Conservation (phyloP, 1,140 invertebrate species). For the Diabrotica undecimpunctata region DNA sequence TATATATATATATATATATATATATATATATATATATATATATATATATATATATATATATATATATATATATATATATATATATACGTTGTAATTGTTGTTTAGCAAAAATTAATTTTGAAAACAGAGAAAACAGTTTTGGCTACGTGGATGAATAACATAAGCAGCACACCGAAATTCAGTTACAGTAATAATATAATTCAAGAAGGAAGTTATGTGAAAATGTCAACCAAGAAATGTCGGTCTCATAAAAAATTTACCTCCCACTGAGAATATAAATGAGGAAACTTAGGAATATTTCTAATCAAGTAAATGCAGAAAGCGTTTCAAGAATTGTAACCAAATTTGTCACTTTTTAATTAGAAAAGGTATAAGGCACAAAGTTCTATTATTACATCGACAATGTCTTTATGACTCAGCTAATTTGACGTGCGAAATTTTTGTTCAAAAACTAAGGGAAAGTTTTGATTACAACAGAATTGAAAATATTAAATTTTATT, state of each 20-base stretch:
- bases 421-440: background rate
- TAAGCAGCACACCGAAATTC: too few relatives aligned
- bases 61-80: too few relatives aligned
- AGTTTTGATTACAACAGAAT: background rate
- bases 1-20: too few relatives aligned
- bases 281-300: background rate
- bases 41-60: too few relatives aligned
- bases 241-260: background rate
- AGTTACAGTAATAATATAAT: too few relatives aligned
- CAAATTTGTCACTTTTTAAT: background rate
- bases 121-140: too few relatives aligned
- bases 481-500: background rate
- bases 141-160: too few relatives aligned
- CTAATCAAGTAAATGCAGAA: conserved; percentile 2
- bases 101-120: too few relatives aligned
- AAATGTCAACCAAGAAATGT: background rate
- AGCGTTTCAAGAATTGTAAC: conserved; percentile 2
- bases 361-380: background rate
- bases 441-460: too few relatives aligned
- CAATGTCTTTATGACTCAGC: background rate
- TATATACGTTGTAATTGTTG: too few relatives aligned
- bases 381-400: background rate
- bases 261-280: background rate
- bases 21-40: too few relatives aligned
- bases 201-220: background rate